Base-by-base conservation (phyloP, 2,113 vertebrate species). In the Ancistrus triradiatus region DNA sequence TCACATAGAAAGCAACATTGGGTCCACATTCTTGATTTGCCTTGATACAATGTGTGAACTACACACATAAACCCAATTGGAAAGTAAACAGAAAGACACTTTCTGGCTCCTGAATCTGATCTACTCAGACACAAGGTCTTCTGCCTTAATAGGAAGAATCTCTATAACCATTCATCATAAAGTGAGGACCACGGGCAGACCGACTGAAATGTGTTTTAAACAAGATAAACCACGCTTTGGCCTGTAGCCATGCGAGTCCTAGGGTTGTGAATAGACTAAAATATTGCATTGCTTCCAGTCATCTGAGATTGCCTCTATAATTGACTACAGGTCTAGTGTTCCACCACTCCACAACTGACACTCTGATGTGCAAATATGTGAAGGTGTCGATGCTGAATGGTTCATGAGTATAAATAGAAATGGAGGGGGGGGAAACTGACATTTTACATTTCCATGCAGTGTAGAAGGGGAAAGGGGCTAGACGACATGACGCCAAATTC, bases 131-230 rank as follows among this genome's bases (percentile, higher is more conserved):
- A 60, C 64, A 33, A 28, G 15, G 33, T 28, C 21, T 61, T 50
- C 66, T 63, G 37, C 71, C 66, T 64, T 51, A 56, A 68, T 22
- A 59, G 62, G 65, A 50, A n/a, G n/a, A 79, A 63, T 65, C 25
- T 57, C 17, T 0, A 21, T 38, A 4, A 11, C 22, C 21, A 59
- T 53, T 49, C 57, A 61, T 59, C 59, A 37, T 42, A 40, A 40
- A 8, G 3, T 11, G 31, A 58, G 14, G 19, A 57, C 28, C 65
- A 50, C 60, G 25, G 31, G 53, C 7, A 42, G n/a, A 19, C 25
- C 18, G 33, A 43, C 14, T 24, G 64, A 58, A 24, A 35, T 59
- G 8, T 9, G 10, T 17, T 27, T 44, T 28, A 31, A 14, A 43
- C 38, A 42, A 38, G 8, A 48, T 37, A 60, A 56, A 22, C 10